Conservation (phyloP, 92 coral and sea anemone species). For the Plumapathes pennacea region DNA sequence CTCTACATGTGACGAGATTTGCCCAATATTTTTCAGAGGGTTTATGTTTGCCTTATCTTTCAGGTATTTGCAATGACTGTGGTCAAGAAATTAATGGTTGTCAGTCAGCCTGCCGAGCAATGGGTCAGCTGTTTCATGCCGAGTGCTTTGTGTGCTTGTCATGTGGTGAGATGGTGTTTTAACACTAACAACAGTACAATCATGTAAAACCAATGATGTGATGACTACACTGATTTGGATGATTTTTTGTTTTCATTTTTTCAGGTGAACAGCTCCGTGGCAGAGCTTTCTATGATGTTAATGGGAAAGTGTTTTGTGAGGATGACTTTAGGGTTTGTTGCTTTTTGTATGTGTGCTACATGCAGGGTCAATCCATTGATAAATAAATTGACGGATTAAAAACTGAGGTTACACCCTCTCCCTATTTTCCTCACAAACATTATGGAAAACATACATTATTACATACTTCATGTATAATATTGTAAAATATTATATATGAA, state of each 20-base stretch:
- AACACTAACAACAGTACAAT: neutral
- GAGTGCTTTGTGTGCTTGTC: constrained; percentile 54
- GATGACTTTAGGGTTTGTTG: constrained; percentile 73
- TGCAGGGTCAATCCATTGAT: neutral
- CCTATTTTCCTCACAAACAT: too few relatives aligned
- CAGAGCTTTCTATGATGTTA: constrained; percentile 59
- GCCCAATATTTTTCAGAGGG: too few relatives aligned
- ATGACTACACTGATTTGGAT: neutral
- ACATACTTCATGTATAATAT: too few relatives aligned
- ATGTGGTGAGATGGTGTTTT: constrained; percentile 35
- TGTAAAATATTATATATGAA: too few relatives aligned
- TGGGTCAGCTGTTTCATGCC: constrained; percentile 65
- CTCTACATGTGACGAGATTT: too few relatives aligned
- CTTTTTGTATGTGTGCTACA: neutral
- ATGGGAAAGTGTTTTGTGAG: constrained; percentile 71
- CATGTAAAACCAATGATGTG: neutral
- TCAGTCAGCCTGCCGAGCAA: constrained; percentile 74
- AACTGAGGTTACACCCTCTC: too few relatives aligned
- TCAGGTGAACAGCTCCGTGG: constrained; percentile 68
- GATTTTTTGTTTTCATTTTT: neutral
- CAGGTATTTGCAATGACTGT: constrained; percentile 75
- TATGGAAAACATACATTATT: too few relatives aligned
- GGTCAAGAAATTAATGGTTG: constrained; percentile 64
- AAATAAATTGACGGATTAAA: neutral
- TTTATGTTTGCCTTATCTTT: neutral